Evolutionary conservation across 1,140 invertebrate genomes (phyloP), one percentile per base, ranked within the genome.

Genomic region (Samia ricini): DNA sequence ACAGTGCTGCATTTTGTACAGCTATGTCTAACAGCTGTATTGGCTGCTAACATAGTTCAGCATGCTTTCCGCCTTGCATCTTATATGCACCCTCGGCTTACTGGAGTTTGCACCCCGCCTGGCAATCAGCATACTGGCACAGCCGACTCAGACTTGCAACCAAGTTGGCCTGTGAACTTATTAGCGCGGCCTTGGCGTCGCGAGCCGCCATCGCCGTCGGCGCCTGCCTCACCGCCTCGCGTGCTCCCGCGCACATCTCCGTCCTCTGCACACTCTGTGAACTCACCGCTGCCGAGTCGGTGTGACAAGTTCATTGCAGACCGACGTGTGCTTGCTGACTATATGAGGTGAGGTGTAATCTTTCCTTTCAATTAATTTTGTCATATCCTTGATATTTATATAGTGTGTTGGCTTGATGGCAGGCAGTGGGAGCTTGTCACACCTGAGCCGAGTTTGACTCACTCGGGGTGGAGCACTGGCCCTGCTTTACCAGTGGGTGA

Each of bases 1-100:
- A 75, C 74, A 5, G 51, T 63, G 22, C 23, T 78, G 54, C 81
- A 85, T 60, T 81, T 80, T 36, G 76, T 72, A 52, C 81, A 83
- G 70, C 61, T 78, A 42, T 60, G 59, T 2, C 64, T 63, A 52
- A 79, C 79, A 5, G 69, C 48, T 21, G 70, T 79, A 48, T 61
- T 78, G 55, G 72, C 67, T 1, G 75, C 75, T 60, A 81, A 79
- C 61, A 68, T 78, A 24, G 50, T 79, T 49, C 79, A 79, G 61
- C 79, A 83, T 59, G 63, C 68, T 8, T 21, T 72, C 36, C 70
- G 62, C 18, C 66, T 29, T 10, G 4, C 26, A 5, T 29, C 26
- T 5, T 29, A 10, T 10, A 8, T 29, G 26, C 26, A 10, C 4
- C 1, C 6, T 29, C 4, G 4, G 6, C 10, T 10, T 10, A 29